phyloP scores from a whole-genome alignment of 2,888 invertebrate genomes.

The Lycocerus yunnanus region DNA sequence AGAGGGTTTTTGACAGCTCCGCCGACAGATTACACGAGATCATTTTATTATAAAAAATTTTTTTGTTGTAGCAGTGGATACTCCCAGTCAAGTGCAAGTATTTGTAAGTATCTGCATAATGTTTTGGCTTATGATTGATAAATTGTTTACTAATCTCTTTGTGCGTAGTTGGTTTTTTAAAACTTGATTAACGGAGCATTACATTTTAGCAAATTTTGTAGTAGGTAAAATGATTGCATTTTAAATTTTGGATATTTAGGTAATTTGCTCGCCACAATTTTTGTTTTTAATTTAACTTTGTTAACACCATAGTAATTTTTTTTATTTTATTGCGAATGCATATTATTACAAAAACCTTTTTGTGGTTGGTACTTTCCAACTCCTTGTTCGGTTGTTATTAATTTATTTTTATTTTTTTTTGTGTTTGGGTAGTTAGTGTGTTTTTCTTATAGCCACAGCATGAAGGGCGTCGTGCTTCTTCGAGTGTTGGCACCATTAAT shows the following conservation, averaged over 20 bases:
- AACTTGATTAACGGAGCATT: background rate
- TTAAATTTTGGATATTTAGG: background rate
- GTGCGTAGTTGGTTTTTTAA: constrained; percentile 21
- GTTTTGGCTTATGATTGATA: background rate
- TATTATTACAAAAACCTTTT: background rate
- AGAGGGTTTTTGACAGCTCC: background rate
- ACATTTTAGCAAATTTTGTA: background rate
- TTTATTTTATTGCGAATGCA: background rate
- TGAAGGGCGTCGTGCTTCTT: constrained; percentile 46
- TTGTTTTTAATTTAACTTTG: background rate
- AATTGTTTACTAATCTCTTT: constrained; percentile 18
- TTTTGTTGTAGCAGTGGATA: background rate
- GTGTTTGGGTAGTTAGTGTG: constrained; percentile 39
- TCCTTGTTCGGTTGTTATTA: constrained; percentile 1
- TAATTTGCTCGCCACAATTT: background rate
- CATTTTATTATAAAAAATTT: background rate
- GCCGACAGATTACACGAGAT: background rate
- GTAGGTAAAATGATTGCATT: background rate
- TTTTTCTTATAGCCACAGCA: constrained; percentile 52
- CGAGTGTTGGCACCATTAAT: constrained; percentile 48
- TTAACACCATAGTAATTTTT: background rate
- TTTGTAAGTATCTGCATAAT: background rate
- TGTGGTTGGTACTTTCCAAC: background rate
- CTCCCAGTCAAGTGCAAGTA: background rate
- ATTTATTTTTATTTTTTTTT: constrained; percentile 11